These are phyloP conservation scores for Plotosus lineatus DNA, from an alignment of 2,113 vertebrate genomes.

Conservation along the genomic window DNA sequence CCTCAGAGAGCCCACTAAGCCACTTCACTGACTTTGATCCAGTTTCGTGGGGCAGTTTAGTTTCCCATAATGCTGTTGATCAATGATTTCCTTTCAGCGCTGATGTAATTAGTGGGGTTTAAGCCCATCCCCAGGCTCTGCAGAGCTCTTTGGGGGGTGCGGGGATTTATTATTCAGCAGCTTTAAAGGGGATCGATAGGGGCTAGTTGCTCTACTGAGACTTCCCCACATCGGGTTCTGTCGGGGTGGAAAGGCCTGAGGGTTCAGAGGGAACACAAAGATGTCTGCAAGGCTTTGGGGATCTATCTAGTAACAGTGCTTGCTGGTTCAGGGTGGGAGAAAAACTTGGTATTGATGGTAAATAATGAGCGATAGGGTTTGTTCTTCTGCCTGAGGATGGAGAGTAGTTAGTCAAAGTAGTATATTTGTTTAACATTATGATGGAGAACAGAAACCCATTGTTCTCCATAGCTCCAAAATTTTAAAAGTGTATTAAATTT, in stretches of 20 bases:
- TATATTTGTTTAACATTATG: neutral
- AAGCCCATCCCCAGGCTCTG: conserved; percentile 71
- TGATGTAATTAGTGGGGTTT: conserved; percentile 88
- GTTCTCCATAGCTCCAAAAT: neutral
- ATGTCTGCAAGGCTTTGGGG: neutral
- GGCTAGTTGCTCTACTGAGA: conserved; percentile 69
- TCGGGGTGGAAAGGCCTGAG: conserved; percentile 29
- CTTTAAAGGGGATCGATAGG: conserved; percentile 82
- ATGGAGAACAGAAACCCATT: neutral
- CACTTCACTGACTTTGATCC: conserved; percentile 83
- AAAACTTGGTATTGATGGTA: conserved; percentile 2
- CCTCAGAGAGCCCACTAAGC: conserved; percentile 75
- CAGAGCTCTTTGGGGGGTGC: conserved; percentile 61
- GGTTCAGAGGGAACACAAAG: conserved; percentile 34
- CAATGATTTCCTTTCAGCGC: conserved; percentile 90
- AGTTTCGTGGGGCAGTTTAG: conserved; percentile 80
- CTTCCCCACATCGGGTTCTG: conserved; percentile 48
- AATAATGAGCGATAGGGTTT: conserved; percentile 12
- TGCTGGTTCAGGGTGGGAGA: neutral
- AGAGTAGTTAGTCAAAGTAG: neutral
- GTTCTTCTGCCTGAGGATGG: neutral
- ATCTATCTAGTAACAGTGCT: conserved; percentile 10
- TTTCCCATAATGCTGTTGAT: conserved; percentile 87
- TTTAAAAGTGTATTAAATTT: neutral
- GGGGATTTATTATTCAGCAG: conserved; percentile 79